A percentile compares a stretch with the other conserved stretches of the same genome.
Conservation (phyloP, 2,888 invertebrate genomes). For the Monoplex corrugatus region DNA sequence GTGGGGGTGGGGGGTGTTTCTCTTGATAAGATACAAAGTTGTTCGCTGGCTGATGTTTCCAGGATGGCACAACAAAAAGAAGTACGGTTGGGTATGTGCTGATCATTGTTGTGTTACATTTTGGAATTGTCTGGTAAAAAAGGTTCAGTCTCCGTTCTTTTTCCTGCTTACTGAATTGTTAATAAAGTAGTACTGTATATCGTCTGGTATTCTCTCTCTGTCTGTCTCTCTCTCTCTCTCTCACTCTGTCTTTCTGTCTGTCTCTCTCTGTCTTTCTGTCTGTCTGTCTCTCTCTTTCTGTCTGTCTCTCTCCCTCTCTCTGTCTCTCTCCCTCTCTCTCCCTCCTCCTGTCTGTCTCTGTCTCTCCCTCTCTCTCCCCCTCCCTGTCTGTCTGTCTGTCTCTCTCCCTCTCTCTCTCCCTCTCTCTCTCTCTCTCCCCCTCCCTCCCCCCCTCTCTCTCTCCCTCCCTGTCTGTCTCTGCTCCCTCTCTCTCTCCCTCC, state of each 20-base stretch:
- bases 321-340: not conserved
- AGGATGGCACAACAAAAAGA: too few relatives aligned
- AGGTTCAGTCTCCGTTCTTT: too few relatives aligned
- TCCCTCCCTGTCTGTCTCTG: not conserved
- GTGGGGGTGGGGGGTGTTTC: too few relatives aligned
- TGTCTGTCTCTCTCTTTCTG: not conserved
- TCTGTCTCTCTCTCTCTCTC: not conserved
- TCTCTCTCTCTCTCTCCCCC: not conserved
- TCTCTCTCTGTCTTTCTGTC: too few relatives aligned
- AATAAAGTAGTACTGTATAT: too few relatives aligned
- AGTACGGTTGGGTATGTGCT: too few relatives aligned
- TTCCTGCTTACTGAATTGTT: too few relatives aligned
- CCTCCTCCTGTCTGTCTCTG: not conserved
- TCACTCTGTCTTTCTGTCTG: too few relatives aligned
- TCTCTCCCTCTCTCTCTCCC: not conserved
- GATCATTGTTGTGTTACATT: too few relatives aligned
- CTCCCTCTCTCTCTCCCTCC: not conserved
- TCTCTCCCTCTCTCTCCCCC: not conserved
- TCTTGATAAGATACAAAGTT: too few relatives aligned
- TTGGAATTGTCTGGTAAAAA: too few relatives aligned
- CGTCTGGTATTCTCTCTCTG: not conserved
- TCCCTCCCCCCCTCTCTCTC: not conserved
- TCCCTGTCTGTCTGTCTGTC: not conserved
- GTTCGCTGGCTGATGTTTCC: too few relatives aligned
- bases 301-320: not conserved